Evolutionary conservation across 1,140 invertebrate species (phyloP), one percentile per base, ranked within the genome.

Genomic region (Melipona quadrifasciata): DNA sequence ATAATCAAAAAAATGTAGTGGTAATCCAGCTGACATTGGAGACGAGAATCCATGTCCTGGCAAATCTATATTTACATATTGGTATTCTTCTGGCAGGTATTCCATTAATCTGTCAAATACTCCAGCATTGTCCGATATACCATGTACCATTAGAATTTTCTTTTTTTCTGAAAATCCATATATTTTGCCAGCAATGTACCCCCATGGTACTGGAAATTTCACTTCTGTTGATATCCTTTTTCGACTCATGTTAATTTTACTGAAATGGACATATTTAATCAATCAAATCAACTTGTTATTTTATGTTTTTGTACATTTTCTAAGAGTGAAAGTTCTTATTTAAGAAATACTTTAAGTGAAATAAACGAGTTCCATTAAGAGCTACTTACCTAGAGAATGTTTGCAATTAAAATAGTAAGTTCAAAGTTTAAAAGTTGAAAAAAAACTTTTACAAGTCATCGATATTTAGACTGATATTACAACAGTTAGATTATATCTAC

Each of bases 21-120:
- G 88, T 71, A 94, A 70, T 64, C 96, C 96, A 21, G 90, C 77
- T 77, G 96, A 96, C 80, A 96, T 95, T 64, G 95, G 95, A 77
- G 96, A 96, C 10, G 97, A 97, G 19, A 93, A 93, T 5, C 97
- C 97, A 93, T 97, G 97, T 4, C 96, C 96, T 12, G 97, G 97
- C 83, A 97, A 93, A 92, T 97, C 97, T 53, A 97, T 93, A 89
- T 95, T 95, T 12, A 97, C 95, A 83, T 96, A 96, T 86, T 96
- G 76, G 88, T 95, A 96, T 5, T 93, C 89, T 68, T 92, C 87
- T 6, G 96, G 96, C 67, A 97, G 92, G 24, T 95, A 84, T 31
- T 95, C 93, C 61, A 97, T 94, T 10, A 98, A 93, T 34, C 95
- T 94, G 81, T 97, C 95, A 92, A 97, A 97, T n/a, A 96, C 94